Evolutionary conservation across 2,888 invertebrate genomes (phyloP).

Genomic region (Phaedon cochleariae): DNA sequence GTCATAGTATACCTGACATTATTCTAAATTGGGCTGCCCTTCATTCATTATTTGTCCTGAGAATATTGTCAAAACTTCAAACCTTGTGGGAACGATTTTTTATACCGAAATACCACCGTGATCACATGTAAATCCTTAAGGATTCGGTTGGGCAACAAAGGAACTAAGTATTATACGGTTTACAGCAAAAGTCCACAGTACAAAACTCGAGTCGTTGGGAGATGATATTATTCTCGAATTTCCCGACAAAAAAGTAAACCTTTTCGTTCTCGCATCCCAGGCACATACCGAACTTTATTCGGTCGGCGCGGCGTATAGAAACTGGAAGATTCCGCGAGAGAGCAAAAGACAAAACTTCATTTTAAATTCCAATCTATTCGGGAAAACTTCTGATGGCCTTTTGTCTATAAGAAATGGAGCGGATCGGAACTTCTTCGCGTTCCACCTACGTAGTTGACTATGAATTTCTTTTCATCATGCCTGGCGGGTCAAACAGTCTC

Average conservation of each 20-base stretch:
- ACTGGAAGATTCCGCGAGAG: constrained; percentile 42
- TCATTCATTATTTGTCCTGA: no score
- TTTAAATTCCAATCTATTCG: constrained; percentile 54
- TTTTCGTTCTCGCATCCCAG: constrained; percentile 36
- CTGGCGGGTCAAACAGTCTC: background rate
- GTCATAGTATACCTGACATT: no score
- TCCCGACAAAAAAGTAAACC: constrained; percentile 30
- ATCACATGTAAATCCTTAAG: background rate
- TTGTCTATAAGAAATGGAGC: constrained; percentile 52
- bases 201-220: background rate
- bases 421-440: constrained; percentile 42
- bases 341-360: constrained; percentile 49
- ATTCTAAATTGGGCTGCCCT: no score
- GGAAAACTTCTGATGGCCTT: constrained; percentile 51
- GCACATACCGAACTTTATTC: constrained; percentile 39
- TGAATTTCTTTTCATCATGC: constrained; percentile 19
- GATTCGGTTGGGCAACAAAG: background rate
- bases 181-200: background rate
- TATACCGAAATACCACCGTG: no score
- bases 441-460: constrained; percentile 34
- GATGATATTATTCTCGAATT: constrained; percentile 18
- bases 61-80: no score
- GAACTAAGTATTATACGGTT: background rate
- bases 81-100: no score
- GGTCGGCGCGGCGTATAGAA: constrained; percentile 28